Evolutionary conservation across 2,113 vertebrate genomes (phyloP), one percentile per base, ranked within the genome.

Genomic region (human (Homo sapiens)): DNA sequence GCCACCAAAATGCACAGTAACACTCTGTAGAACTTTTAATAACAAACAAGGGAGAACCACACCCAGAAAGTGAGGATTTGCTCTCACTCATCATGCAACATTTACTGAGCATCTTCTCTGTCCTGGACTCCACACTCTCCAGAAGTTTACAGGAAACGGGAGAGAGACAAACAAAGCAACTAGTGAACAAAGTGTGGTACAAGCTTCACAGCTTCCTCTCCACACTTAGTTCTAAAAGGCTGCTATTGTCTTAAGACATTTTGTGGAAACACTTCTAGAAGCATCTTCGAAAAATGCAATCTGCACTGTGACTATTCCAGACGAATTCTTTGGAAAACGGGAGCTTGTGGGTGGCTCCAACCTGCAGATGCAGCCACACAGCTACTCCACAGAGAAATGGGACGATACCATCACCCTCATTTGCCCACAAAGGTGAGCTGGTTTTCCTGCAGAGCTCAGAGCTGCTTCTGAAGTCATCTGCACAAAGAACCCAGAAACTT

Each of bases 201-300:
- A 0, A 12, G 23, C 32, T 22, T 35, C 22, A 48, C 14, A 59
- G 30, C 2, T 38, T 32, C 30, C 50, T 40, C 82, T 50, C 64
- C 72, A 90, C 43, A 35, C 61, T 70, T 9, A 25, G 18, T 14
- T 79, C 35, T 13, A 79, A 68, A 48, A 38, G 20, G 25, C 43
- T 9, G 75, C 20, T 52, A 40, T 2, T 70, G 30, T 66, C 59
- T 73, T 18, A 79, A 38, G 48, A 57, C 25, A 27, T 14, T 72
- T 43, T 72, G 40, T 27, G 18, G 61, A 86, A 91, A 72, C 17
- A 55, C 50, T 50, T 80, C 94, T 38, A 40, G 87, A 95, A 70
- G 16, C 72, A 85, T 48, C 40, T 86, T 84, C 27, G 35, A 32
- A 78, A 70, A 86, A 27, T 6, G 32, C 30, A 64, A n/a, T 25